Base-by-base conservation (phyloP, 2,888 invertebrate genomes). In the Lepidocyrtoides sp. region DNA sequence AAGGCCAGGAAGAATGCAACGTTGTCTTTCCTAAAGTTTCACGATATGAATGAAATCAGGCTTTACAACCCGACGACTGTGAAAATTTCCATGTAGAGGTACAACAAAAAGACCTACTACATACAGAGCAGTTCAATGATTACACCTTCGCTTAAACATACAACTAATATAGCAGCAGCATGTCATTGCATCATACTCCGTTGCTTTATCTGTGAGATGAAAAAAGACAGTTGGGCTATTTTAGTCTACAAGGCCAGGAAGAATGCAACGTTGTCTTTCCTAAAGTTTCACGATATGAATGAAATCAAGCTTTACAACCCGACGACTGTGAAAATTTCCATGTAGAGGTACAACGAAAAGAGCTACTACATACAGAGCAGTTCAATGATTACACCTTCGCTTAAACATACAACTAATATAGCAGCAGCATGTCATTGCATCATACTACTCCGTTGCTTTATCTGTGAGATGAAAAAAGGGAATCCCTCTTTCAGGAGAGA, bases 31-130 rank as follows among this genome's bases (percentile, higher is more conserved):
- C 48, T 32, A 81, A 82, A 83, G 60, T 89, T 83, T 75, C 57
- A 89, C 82, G 89, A 89, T 83, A 89, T 89, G 83, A 83, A 89
- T 89, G 89, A 83, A 82, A 82, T 89, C 89, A 89, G 57, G 54
- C 83, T 89, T 82, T 89, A 89, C 44, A 75, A 89, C 75, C 81
- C 44, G 8, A 26, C n/a, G 83, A 60, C 60, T 14, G 63, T 41
- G 83, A 17, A 69, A 75, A 17, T 77, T 79, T 51, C 0, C 54
- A 14, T 66, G 60, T 72, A 44, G 36, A 10, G 2, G 57, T 2
- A 20, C 2, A 57, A 57, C 57, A 4, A n/a, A n/a, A n/a, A n/a
- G n/a, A n/a, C n/a, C n/a, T n/a, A n/a, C n/a, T n/a, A n/a, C n/a
- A n/a, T n/a, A n/a, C n/a, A n/a, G n/a, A n/a, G 57, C 29, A 51